Evolutionary conservation across 2,888 invertebrate species (phyloP).

Genomic region (Pycnomerus fuliginosus): DNA sequence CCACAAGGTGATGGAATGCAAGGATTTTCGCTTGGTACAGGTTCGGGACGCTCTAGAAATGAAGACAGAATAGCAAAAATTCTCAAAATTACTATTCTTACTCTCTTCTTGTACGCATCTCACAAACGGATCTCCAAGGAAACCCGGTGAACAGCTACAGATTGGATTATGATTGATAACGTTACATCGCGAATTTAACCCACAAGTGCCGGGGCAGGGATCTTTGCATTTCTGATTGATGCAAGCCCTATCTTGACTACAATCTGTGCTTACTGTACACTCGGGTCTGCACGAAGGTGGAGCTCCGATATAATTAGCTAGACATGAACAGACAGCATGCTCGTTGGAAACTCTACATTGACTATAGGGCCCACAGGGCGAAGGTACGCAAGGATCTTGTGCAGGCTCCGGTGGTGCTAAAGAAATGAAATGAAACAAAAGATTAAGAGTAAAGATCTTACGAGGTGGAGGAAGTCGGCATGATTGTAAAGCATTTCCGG

Average conservation of each 20-base stretch:
- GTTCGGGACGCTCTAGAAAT: constrained; percentile 55
- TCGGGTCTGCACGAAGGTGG: constrained; percentile 77
- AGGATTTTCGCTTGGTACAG: constrained; percentile 65
- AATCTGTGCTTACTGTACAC: constrained; percentile 81
- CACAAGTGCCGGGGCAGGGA: constrained; percentile 83
- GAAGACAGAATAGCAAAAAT: constrained; percentile 23
- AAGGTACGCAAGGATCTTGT: constrained; percentile 62
- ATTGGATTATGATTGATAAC: constrained; percentile 84
- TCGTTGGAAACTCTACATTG: constrained; percentile 70
- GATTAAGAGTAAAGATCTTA: constrained; percentile 49
- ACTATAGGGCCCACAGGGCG: constrained; percentile 81
- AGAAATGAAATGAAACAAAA: constrained; percentile 17
- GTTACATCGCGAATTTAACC: constrained; percentile 76
- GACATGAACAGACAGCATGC: constrained; percentile 80
- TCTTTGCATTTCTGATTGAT: constrained; percentile 77
- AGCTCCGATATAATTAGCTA: constrained; percentile 73
- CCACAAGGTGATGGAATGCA: constrained; percentile 85
- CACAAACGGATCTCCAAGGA: constrained; percentile 79
- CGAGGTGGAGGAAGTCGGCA: constrained; percentile 62
- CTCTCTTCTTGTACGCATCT: constrained; percentile 69
- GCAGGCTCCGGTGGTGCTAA: constrained; percentile 42
- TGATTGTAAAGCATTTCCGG: constrained; percentile 75
- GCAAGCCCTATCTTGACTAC: constrained; percentile 77
- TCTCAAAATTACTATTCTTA: constrained; percentile 52
- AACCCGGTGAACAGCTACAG: constrained; percentile 76